Evolutionary conservation across 2,797 vertebrate species (phyloP), one percentile per base, ranked within the genome.

Genomic region (Smutsia gigantea): DNA sequence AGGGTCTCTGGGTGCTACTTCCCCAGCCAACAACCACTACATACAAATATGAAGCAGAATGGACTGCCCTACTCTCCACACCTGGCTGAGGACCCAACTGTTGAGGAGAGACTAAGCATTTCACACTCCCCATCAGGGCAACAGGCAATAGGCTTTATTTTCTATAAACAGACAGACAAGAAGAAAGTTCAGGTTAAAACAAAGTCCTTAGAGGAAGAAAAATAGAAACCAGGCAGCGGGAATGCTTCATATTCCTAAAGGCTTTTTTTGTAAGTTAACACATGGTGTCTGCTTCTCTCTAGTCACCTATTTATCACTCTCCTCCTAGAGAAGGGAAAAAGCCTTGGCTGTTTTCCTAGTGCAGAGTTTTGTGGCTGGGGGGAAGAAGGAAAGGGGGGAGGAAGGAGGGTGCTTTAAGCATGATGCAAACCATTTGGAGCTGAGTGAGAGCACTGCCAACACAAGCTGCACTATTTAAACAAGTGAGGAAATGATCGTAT

Each of bases 341-440:
- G 97, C 97, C 97, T 98, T 99, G 98, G 98, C 98, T 98, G 98
- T 98, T 98, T 99, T 99, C 99, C 98, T 98, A 98, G 98, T 97
- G 97, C 98, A 98, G 98, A 98, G 98, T 98, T 98, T 98, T 98
- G 98, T 98, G 98, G 98, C 98, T 96, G 87, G 87, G 90, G 87
- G 87, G 83, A 74, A 89, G 64, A 37, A 71, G 89, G 88, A 42
- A 57, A 95, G 21, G 96, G 92, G 97, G 96, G 93, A 96, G 96
- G 94, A 93, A 95, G 99, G 98, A 99, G 98, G 99, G 99, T 99
- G 99, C 98, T 99, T 99, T 99, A 99, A 99, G 99, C 99, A 99
- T 99, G 99, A 99, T 99, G 99, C 99, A 99, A 99, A 99, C 99
- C 99, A 99, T 99, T 99, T 99, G 99, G 99, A 99, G 99, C 98